phyloP scores from a whole-genome alignment of 2,888 invertebrate species.

The Diaperis boleti region DNA sequence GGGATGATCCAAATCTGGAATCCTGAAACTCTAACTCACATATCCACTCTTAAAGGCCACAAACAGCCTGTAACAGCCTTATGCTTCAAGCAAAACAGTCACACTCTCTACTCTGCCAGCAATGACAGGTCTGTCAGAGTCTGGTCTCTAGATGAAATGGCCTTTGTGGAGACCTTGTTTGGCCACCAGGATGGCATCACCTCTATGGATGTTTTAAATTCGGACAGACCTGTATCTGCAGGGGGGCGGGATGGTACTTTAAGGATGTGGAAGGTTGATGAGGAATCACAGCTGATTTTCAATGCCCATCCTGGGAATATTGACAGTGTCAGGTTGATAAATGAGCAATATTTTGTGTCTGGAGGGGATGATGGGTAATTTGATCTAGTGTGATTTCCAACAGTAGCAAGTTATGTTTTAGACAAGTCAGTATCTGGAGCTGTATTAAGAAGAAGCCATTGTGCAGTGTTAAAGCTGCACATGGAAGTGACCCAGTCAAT shows the following conservation, averaged over 20 bases:
- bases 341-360: slow-evolving; percentile 94
- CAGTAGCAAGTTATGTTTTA: slow-evolving; percentile 51
- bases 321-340: slow-evolving; percentile 89
- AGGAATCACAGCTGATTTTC: slow-evolving; percentile 96
- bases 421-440: slow-evolving; percentile 83
- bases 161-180: slow-evolving; percentile 93
- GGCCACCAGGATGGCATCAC: slow-evolving; percentile 92
- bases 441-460: slow-evolving; percentile 89
- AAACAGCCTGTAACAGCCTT: slow-evolving; percentile 80
- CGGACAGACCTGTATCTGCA: slow-evolving; percentile 88
- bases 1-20: slow-evolving; percentile 87
- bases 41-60: slow-evolving; percentile 87
- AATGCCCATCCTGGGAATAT: slow-evolving; percentile 87
- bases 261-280: slow-evolving; percentile 96
- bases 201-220: slow-evolving; percentile 86
- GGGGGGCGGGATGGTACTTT: slow-evolving; percentile 91
- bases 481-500: slow-evolving; percentile 74
- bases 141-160: slow-evolving; percentile 97
- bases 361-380: slow-evolving; percentile 89
- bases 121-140: slow-evolving; percentile 88
- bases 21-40: slow-evolving; percentile 78
- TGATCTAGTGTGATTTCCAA: not conserved
- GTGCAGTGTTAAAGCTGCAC: slow-evolving; percentile 77
- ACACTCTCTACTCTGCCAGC: slow-evolving; percentile 85
- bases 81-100: slow-evolving; percentile 86